phyloP scores from a whole-genome alignment of 2,888 invertebrate genomes.

The Kryphioiulus occultus region DNA sequence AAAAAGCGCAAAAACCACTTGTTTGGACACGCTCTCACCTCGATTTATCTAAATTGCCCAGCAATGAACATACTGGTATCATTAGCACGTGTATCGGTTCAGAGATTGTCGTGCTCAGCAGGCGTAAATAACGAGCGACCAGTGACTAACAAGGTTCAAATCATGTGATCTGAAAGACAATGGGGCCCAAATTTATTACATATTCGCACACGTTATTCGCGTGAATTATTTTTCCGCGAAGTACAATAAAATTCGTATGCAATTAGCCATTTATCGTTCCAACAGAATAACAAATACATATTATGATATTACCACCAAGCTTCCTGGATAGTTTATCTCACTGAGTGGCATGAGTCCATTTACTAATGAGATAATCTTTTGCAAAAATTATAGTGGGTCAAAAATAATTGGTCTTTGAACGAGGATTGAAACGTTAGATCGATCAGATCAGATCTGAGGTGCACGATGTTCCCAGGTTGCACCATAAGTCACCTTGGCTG shows the following conservation, averaged over 20 bases:
- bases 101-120: too few species aligned
- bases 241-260: not conserved
- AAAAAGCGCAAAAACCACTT: too few species aligned
- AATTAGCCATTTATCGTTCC: not conserved
- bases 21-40: too few species aligned
- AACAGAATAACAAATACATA: not conserved
- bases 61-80: too few species aligned
- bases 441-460: not conserved
- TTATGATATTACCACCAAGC: not conserved
- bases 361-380: not conserved
- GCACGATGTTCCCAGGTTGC: not conserved
- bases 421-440: too few species aligned
- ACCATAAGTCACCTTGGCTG: not conserved
- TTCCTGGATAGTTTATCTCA: not conserved
- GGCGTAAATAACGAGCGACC: not conserved
- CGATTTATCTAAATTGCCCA: too few species aligned
- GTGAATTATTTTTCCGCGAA: not conserved
- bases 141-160: not conserved
- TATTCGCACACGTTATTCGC: not conserved
- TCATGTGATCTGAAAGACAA: slow-evolving; percentile 1
- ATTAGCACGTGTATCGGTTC: not conserved
- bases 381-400: too few species aligned
- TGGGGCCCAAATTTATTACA: not conserved
- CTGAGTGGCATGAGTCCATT: not conserved
- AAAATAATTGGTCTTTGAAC: too few species aligned